Percentiles rank a stretch among this genome's conserved stretches.
These are phyloP conservation scores for Dorcus parallelipipedus DNA, from an alignment of 2,888 invertebrate genomes.

Conservation along the genomic window DNA sequence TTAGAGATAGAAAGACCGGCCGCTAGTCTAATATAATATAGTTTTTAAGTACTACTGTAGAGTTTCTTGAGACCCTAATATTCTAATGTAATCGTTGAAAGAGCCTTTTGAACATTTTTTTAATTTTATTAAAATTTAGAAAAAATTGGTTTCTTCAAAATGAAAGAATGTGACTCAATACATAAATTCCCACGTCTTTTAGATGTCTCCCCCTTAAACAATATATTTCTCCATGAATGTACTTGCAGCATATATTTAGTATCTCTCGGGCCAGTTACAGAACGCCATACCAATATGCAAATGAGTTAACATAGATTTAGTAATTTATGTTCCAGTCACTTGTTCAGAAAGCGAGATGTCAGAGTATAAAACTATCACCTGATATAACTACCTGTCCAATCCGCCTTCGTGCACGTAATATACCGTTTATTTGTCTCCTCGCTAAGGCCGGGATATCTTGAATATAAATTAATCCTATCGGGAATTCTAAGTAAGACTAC, in stretches of 20 bases:
- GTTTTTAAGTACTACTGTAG: no score
- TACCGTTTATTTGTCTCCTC: constrained; percentile 16
- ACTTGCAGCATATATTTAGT: neutral
- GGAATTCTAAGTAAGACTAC: constrained; percentile 27
- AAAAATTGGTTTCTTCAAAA: no score
- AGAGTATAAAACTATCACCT: constrained; percentile 46
- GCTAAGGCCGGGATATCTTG: constrained; percentile 24
- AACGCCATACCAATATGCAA: constrained; percentile 30
- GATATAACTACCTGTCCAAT: constrained; percentile 43
- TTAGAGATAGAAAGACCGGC: no score
- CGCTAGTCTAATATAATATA: no score
- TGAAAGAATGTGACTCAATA: no score
- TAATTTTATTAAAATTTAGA: no score
- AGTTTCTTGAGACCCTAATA: no score
- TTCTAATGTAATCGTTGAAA: no score
- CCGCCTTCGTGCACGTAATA: constrained; percentile 28
- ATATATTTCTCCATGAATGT: no score
- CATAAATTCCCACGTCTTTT: no score
- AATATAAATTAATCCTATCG: constrained; percentile 38
- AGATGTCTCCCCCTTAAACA: no score
- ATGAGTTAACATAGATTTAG: constrained; percentile 29
- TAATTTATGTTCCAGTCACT: constrained; percentile 34
- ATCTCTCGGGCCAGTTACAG: neutral
- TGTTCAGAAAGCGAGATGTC: constrained; percentile 36
- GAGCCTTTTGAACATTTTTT: no score